These are phyloP conservation scores for Pollenia griseotomentosa DNA, from an alignment of 2,888 invertebrate genomes.

Conservation along the genomic window DNA sequence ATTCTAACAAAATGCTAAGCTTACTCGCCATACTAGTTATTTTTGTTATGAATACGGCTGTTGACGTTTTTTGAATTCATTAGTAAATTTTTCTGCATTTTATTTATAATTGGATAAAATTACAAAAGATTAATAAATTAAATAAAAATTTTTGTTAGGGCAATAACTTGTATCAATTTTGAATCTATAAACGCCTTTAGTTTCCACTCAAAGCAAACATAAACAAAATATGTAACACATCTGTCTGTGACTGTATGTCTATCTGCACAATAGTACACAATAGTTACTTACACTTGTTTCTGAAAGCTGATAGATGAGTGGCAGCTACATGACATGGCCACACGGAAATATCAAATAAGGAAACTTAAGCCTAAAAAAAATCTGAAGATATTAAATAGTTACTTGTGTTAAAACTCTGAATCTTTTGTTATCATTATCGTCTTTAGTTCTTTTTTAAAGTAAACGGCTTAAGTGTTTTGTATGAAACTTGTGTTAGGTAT, in stretches of 20 bases:
- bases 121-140: not conserved
- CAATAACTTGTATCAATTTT: too few species aligned
- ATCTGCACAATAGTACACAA: not conserved
- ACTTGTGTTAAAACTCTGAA: not conserved
- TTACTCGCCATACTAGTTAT: too few species aligned
- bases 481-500: not conserved
- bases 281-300: constrained; percentile 1
- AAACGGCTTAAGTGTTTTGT: constrained; percentile 53
- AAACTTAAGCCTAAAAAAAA: not conserved
- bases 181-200: too few species aligned
- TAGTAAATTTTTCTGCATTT: not conserved
- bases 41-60: too few species aligned
- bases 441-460: constrained; percentile 4
- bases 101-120: not conserved
- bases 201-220: too few species aligned
- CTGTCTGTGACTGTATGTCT: not conserved
- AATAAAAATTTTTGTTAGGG: too few species aligned
- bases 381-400: not conserved
- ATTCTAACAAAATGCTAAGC: too few species aligned
- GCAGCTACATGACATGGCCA: constrained; percentile 56
- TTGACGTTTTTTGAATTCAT: too few species aligned
- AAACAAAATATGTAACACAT: not conserved
- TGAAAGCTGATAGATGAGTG: constrained; percentile 60
- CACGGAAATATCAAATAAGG: constrained; percentile 45
- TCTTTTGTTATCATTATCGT: constrained; percentile 3